Percentiles rank a stretch among this genome's conserved stretches.
These are phyloP conservation scores for Adrianichthys oophorus DNA, from an alignment of 2,797 vertebrate species.

Conservation along the genomic window DNA sequence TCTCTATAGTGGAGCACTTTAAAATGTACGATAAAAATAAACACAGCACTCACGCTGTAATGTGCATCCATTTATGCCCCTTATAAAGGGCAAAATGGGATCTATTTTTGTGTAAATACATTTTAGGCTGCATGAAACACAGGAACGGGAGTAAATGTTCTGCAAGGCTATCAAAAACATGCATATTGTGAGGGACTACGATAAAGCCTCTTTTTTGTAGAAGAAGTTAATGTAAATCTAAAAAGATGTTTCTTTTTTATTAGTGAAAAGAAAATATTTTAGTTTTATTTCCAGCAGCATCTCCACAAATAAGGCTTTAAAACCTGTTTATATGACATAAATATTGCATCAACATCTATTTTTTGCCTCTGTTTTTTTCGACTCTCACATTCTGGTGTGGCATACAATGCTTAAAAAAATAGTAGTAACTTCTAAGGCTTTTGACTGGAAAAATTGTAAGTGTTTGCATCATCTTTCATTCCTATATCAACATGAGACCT, in stretches of 20 bases:
- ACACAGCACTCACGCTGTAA: slow-evolving; percentile 61
- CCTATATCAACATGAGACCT: no score
- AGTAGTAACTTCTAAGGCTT: no score
- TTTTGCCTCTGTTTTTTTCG: no score
- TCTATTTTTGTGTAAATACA: slow-evolving; percentile 36
- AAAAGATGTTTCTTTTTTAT: neutral
- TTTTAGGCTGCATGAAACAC: slow-evolving; percentile 54
- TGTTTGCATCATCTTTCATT: no score
- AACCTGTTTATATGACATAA: no score
- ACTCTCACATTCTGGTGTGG: no score
- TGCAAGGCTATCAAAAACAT: slow-evolving; percentile 52
- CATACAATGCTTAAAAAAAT: no score
- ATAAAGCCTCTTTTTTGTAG: slow-evolving; percentile 60
- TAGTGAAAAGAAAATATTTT: no score
- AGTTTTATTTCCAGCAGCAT: no score
- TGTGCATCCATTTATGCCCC: slow-evolving; percentile 41
- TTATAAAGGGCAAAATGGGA: slow-evolving; percentile 38
- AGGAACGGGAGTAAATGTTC: slow-evolving; percentile 53
- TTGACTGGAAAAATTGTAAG: no score
- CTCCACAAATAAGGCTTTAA: no score
- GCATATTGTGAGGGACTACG: slow-evolving; percentile 49
- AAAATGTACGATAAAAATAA: slow-evolving; percentile 34
- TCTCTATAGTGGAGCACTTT: slow-evolving; percentile 43
- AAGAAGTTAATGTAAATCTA: slow-evolving; percentile 34
- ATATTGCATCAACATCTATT: no score